Evolutionary conservation across 2,888 invertebrate genomes (phyloP).

Genomic region (Heliconius ismenius): DNA sequence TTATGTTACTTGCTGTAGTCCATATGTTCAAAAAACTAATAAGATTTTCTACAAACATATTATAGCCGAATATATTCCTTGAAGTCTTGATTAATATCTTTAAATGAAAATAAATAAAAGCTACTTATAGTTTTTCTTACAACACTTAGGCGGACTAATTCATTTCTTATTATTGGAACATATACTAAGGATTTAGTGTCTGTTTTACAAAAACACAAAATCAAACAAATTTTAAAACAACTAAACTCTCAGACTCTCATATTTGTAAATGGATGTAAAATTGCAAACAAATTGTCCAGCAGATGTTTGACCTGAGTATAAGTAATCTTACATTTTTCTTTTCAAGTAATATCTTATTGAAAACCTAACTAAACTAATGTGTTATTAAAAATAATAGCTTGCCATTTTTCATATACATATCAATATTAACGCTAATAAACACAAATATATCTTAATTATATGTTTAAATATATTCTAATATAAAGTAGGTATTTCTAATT

Average conservation of each 20-base stretch:
- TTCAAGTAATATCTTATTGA: neutral
- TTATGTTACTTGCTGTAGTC: neutral
- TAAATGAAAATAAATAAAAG: constrained; percentile 3
- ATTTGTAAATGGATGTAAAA: neutral
- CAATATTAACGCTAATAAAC: constrained; percentile 17
- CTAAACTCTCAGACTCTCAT: neutral
- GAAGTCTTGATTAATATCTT: neutral
- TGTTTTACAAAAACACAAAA: neutral
- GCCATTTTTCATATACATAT: constrained; percentile 20
- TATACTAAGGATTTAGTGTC: neutral
- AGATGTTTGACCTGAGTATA: neutral
- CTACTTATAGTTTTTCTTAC: neutral
- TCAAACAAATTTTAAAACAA: neutral
- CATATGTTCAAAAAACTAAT: neutral
- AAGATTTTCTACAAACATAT: neutral
- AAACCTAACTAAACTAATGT: neutral
- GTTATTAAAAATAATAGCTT: constrained; percentile 25
- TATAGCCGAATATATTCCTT: neutral
- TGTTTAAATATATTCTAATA: constrained; percentile 6
- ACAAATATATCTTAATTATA: constrained; percentile 18
- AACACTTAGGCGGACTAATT: constrained; percentile 9
- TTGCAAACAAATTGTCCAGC: constrained; percentile 6
- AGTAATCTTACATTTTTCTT: constrained; percentile 1
- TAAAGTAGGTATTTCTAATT: constrained; percentile 11
- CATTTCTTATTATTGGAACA: constrained; percentile 1